These are phyloP conservation scores for Formica aserva DNA, from an alignment of 2,888 invertebrate species.

Conservation along the genomic window DNA sequence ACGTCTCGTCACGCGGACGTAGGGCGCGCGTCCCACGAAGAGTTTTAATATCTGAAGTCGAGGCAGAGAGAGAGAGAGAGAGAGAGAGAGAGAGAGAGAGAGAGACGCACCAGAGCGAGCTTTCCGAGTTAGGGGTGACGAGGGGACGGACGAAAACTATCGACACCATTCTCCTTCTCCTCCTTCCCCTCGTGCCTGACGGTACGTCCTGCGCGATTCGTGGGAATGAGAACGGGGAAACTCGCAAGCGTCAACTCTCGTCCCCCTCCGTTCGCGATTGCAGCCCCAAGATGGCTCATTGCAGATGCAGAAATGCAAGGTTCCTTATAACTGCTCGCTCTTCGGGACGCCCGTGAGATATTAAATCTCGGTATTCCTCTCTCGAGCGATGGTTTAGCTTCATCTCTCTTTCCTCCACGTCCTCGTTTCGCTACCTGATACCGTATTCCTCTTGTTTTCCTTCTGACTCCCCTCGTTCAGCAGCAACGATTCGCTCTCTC, in stretches of 20 bases:
- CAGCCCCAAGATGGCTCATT: slow-evolving; percentile 75
- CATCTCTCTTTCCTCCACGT: neutral
- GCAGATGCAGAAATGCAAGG: slow-evolving; percentile 78
- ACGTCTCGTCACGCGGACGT: slow-evolving; percentile 12
- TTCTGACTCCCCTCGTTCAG: slow-evolving; percentile 8
- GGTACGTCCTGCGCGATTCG: slow-evolving; percentile 41
- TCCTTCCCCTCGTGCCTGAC: neutral
- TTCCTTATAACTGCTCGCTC: slow-evolving; percentile 76
- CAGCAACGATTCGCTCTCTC: slow-evolving; percentile 33
- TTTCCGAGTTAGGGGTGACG: slow-evolving; percentile 14
- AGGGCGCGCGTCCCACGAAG: slow-evolving; percentile 24
- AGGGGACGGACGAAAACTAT: slow-evolving; percentile 32
- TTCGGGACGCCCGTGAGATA: slow-evolving; percentile 75
- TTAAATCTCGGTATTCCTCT: slow-evolving; percentile 75
- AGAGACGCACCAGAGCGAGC: slow-evolving; percentile 3
- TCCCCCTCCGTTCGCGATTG: slow-evolving; percentile 50
- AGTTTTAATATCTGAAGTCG: slow-evolving; percentile 56
- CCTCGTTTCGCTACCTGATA: slow-evolving; percentile 17
- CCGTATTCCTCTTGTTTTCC: slow-evolving; percentile 41
- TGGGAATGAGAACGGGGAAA: slow-evolving; percentile 74
- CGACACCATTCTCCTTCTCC: slow-evolving; percentile 1
- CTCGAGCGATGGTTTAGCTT: slow-evolving; percentile 7
- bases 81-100: neutral
- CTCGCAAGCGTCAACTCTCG: slow-evolving; percentile 72
- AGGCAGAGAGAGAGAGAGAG: neutral